Percentiles rank a stretch among this genome's conserved stretches.
phyloP scores from a whole-genome alignment of 2,797 vertebrate genomes.

The Thamnophis elegans region DNA sequence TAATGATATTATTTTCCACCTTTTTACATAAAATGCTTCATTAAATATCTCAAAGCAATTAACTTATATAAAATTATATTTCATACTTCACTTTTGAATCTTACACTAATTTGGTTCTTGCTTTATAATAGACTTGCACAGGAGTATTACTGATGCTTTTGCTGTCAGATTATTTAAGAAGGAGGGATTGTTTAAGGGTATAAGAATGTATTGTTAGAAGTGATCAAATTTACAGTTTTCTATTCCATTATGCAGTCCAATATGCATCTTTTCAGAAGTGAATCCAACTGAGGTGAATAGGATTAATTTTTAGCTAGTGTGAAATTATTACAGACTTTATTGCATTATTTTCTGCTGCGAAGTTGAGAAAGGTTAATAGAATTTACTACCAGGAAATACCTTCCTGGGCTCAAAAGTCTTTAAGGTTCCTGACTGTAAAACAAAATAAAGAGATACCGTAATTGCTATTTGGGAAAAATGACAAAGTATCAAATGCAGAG shows the following conservation, averaged over 20 bases:
- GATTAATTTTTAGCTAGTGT: background rate
- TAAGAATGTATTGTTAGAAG: background rate
- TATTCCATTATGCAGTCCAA: background rate
- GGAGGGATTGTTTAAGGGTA: too few relatives aligned
- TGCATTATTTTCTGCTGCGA: background rate
- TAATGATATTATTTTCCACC: background rate
- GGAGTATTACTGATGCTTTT: background rate
- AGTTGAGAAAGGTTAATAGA: background rate
- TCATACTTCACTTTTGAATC: background rate
- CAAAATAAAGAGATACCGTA: background rate
- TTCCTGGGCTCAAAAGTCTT: background rate
- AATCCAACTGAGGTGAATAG: background rate
- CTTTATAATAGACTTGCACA: constrained; percentile 5
- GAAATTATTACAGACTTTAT: background rate
- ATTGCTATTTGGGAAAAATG: background rate
- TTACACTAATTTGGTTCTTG: constrained; percentile 1
- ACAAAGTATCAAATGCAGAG: background rate
- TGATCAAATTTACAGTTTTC: background rate
- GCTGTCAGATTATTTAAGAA: background rate
- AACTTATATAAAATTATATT: constrained; percentile 18
- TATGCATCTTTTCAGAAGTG: background rate
- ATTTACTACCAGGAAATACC: background rate
- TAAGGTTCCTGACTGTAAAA: background rate
- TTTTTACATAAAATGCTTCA: constrained; percentile 5
- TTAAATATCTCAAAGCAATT: constrained; percentile 14